Evolutionary conservation across 2,797 vertebrate genomes (phyloP).

Genomic region (Rhinophrynus dorsalis): DNA sequence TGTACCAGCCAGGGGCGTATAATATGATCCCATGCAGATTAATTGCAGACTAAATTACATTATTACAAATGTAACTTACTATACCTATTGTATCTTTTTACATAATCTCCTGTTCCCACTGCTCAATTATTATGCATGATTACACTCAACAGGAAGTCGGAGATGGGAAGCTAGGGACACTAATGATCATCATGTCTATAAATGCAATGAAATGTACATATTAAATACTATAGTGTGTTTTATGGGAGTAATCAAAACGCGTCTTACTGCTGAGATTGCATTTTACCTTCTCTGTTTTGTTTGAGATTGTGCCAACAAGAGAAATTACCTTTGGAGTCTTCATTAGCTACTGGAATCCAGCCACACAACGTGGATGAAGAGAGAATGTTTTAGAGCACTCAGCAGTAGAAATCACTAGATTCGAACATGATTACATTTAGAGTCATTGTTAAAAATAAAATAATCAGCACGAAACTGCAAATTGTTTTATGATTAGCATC

Average conservation of each 20-base stretch:
- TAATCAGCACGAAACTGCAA: no score
- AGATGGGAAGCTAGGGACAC: background rate
- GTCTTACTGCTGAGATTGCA: no score
- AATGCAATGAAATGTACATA: background rate
- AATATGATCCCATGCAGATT: background rate
- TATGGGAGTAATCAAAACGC: background rate
- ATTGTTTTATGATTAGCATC: no score
- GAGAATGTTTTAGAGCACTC: no score
- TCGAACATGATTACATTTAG: no score
- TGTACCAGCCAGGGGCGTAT: slow-evolving; percentile 1
- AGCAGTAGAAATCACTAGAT: no score
- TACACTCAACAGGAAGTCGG: slow-evolving; percentile 9
- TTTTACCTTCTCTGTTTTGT: no score
- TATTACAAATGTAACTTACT: background rate
- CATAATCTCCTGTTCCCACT: background rate
- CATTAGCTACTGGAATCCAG: no score
- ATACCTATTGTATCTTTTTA: background rate
- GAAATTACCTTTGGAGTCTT: no score
- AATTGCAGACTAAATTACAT: background rate
- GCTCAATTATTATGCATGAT: slow-evolving; percentile 1
- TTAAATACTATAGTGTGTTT: background rate
- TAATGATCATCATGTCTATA: slow-evolving; percentile 6
- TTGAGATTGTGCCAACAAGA: no score
- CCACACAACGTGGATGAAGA: no score
- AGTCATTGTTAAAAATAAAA: no score